Conservation (phyloP, 2,797 vertebrate species). For the Lagodon rhomboides region DNA sequence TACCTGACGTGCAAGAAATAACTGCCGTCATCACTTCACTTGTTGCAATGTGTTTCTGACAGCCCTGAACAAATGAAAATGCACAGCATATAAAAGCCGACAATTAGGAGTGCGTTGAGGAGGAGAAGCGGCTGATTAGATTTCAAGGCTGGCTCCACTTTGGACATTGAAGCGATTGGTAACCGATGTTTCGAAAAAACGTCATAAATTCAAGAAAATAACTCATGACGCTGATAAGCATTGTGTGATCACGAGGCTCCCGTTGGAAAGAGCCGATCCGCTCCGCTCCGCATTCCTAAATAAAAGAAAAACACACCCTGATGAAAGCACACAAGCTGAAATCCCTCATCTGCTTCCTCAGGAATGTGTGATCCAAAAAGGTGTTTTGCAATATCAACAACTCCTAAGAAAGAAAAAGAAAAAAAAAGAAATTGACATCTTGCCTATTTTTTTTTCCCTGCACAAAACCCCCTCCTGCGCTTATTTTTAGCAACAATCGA, state of each 20-base stretch:
- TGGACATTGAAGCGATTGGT: constrained; percentile 35
- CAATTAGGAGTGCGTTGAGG: constrained; percentile 30
- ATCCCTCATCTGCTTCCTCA: constrained; percentile 61
- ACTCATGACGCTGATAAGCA: constrained; percentile 42
- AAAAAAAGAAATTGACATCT: constrained; percentile 12
- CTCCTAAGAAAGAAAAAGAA: constrained; percentile 33
- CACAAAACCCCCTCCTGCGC: constrained; percentile 9
- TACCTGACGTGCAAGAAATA: constrained; percentile 33
- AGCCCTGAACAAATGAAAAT: constrained; percentile 31
- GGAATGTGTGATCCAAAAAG: constrained; percentile 65
- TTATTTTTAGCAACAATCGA: constrained; percentile 48
- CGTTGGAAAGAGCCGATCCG: constrained; percentile 20
- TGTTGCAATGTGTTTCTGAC: constrained; percentile 53
- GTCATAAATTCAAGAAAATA: constrained; percentile 40
- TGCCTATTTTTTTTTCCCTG: constrained; percentile 33
- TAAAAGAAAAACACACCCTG: constrained; percentile 64
- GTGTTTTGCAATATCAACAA: constrained; percentile 67
- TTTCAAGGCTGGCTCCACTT: constrained; percentile 9
- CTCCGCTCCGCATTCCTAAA: constrained; percentile 56
- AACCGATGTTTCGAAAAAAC: constrained; percentile 21
- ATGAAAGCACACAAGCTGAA: constrained; percentile 61
- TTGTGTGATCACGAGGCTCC: constrained; percentile 36
- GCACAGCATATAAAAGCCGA: constrained; percentile 29
- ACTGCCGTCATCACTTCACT: constrained; percentile 33
- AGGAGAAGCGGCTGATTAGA: background rate